These are phyloP conservation scores for Gymnoscelis rufifasciata DNA, from an alignment of 2,888 invertebrate genomes.

Conservation along the genomic window DNA sequence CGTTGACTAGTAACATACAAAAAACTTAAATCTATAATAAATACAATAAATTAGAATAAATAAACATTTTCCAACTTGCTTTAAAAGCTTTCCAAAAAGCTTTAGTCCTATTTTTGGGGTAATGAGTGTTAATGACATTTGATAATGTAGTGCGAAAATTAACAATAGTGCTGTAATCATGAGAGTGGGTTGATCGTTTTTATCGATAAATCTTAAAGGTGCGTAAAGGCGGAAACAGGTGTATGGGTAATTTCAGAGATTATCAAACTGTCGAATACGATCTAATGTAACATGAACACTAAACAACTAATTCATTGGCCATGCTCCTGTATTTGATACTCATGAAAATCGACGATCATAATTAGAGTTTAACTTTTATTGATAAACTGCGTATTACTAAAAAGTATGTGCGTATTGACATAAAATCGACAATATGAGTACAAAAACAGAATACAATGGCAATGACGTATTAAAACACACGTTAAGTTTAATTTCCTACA, in stretches of 20 bases:
- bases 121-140: background rate
- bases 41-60: constrained; percentile 37
- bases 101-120: constrained; percentile 4
- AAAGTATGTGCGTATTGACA: constrained; percentile 27
- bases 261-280: constrained; percentile 61
- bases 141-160: constrained; percentile 32
- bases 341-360: constrained; percentile 5
- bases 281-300: constrained; percentile 78
- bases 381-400: background rate
- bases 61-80: constrained; percentile 18
- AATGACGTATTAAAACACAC: constrained; percentile 69
- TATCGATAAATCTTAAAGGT: constrained; percentile 50
- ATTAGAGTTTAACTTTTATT: background rate
- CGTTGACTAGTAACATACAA: constrained; percentile 63
- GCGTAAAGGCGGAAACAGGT: constrained; percentile 64
- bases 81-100: constrained; percentile 5
- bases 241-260: constrained; percentile 51
- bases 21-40: constrained; percentile 25
- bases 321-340: constrained; percentile 46
- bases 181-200: constrained; percentile 54
- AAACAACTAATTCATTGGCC: constrained; percentile 70
- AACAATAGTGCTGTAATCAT: constrained; percentile 36
- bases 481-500: constrained; percentile 74
- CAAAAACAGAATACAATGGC: constrained; percentile 47
- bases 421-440: constrained; percentile 16